Evolutionary conservation across 2,797 vertebrate genomes (phyloP), one percentile per base, ranked within the genome.

Genomic region (Neoniphon sammara): DNA sequence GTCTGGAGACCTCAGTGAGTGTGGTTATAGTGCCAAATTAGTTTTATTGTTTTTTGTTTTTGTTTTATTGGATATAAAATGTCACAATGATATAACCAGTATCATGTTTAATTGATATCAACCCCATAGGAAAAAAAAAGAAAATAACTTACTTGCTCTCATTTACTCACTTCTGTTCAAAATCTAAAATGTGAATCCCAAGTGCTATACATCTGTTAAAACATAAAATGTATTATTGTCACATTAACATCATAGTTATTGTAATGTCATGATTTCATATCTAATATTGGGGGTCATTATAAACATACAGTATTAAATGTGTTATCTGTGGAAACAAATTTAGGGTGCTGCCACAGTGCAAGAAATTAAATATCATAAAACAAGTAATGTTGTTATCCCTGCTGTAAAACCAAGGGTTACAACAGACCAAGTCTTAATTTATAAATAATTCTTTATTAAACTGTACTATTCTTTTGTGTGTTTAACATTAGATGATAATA

Each of bases 1-100:
- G 27, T 63, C 18, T 66, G 70, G 46, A 73, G 39, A 25, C 15
- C 20, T 60, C 25, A 56, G 72, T 66, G 55, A 65, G 70, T 73
- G 53, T 66, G 53, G 59, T 39, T 39, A 17, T 42, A 17, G 6
- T 56, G 11, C 5, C 14, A 27, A 17, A 60, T 39, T 7, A 39
- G 2, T 27, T 9, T 57, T 34, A n/a, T 34, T 57, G 15, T 31
- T 15, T 57, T 55, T 55, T 55, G 14, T 10, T 30, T 55, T 30
- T 49, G n/a, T 18, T 49, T 10, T 52, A 21, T 21, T 52, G 50
- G 50, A 52, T 20, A 21, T 23, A 23, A 52, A 52, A 52, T 20
- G 14, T 39, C 58, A 42, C 58, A 39, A 42, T 60, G 31, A 42
- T 42, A 60, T 34, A 57, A 34, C 14, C 58, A 60, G 36, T 42